Percentiles rank a stretch among this genome's conserved stretches.
Conservation (phyloP, 2,888 invertebrate species). For the Stenodera caucasica region DNA sequence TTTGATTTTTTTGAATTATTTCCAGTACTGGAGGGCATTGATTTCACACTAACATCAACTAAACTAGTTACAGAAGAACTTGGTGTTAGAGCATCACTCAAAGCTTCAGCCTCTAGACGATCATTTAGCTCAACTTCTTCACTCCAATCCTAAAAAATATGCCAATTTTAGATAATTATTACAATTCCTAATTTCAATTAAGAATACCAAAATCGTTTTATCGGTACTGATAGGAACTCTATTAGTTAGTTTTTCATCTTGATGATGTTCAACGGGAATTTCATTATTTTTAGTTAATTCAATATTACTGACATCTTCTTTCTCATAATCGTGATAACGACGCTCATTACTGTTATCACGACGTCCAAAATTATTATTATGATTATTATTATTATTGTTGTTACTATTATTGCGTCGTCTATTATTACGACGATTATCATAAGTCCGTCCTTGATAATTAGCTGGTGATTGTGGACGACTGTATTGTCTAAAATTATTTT, state of each 20-base stretch:
- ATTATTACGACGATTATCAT: conserved; percentile 27
- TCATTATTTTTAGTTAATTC: conserved; percentile 30
- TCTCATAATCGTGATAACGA: conserved; percentile 24
- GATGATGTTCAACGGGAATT: conserved; percentile 30
- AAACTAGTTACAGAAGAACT: conserved; percentile 61
- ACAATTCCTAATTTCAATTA: no score
- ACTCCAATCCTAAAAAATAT: conserved; percentile 60
- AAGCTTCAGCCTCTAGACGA: conserved; percentile 56
- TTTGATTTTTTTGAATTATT: conserved; percentile 37
- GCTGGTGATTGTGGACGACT: conserved; percentile 43
- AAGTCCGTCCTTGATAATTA: conserved; percentile 33
- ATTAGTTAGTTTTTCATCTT: conserved; percentile 22
- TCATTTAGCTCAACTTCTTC: conserved; percentile 63
- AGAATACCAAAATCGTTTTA: conserved; percentile 27
- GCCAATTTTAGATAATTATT: neutral
- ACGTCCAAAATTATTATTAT: conserved; percentile 20
- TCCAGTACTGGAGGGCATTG: conserved; percentile 40
- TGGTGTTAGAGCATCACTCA: conserved; percentile 57
- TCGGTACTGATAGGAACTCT: conserved; percentile 24
- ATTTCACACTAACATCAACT: conserved; percentile 48
- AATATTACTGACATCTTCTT: conserved; percentile 26
- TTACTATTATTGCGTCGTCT: conserved; percentile 4
- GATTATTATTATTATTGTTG: conserved; percentile 12
- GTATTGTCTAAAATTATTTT: conserved; percentile 29
- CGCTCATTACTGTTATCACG: conserved; percentile 17